Base-by-base conservation (phyloP, 2,113 vertebrate species). In the Carassius carassius region DNA sequence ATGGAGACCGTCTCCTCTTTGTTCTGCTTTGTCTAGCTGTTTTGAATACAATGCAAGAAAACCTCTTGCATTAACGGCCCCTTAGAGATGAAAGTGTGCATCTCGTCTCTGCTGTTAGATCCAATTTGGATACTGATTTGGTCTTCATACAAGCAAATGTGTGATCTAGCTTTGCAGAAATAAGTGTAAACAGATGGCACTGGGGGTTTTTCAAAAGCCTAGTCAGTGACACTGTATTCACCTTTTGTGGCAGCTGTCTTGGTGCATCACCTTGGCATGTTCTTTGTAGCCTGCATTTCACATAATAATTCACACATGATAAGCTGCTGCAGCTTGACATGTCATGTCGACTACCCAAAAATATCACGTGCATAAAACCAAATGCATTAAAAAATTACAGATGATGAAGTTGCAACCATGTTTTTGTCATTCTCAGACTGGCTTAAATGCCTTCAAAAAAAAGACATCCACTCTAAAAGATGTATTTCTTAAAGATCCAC, bases 21-120 rank as follows among this genome's bases (percentile, higher is more conserved):
- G 8, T 32, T 54, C 16, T 29, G 23, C 73, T 17, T n/a, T 75
- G 7, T 74, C 69, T 49, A 29, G 47, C 14, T 76, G 47, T 76
- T 73, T 73, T 47, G 41, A 47, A 73, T 73, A 21, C 41, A 47
- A 73, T 73, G 70, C 70, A 47, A 14, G 41, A 73, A 41, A 41
- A 44, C 37, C 12, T 44, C 21, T 41, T 8, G 41, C 6, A 6
- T 47, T 12, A 47, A 73, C 2, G 9, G 5, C n/a, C 37, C 70
- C 70, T 73, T 23, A 47, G 70, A 73, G 70, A 73, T 73, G 5
- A 73, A 37, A 21, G 41, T 0, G 11, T 47, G 21, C 12, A 37
- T 70, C 19, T 70, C 35, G 41, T 70, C 10, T 41, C 19, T 35
- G 19, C 17, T 37, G 19, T 5, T 41, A 21, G 58, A 62, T 62